phyloP scores from a whole-genome alignment of 2,113 vertebrate species.

The Anhinga rufa region DNA sequence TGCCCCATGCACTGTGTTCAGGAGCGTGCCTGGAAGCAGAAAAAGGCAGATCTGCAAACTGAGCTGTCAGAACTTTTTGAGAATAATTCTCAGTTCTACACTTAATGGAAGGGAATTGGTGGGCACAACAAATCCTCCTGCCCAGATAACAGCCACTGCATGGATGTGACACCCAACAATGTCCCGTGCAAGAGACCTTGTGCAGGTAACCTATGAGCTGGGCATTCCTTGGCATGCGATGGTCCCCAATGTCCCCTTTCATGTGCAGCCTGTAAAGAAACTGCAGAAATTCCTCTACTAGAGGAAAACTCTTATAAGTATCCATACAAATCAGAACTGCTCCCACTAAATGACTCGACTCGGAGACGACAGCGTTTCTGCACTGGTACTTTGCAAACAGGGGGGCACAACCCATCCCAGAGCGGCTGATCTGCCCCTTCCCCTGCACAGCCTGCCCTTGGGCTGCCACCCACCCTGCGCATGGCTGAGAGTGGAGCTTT shows the following conservation, averaged over 20 bases:
- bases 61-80: background rate
- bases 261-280: background rate
- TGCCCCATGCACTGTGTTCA: rapidly evolving
- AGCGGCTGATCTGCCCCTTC: no score
- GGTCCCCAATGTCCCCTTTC: background rate
- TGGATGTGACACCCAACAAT: background rate
- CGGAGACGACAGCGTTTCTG: background rate
- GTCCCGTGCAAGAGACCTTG: background rate
- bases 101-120: background rate
- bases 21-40: background rate
- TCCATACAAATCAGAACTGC: background rate
- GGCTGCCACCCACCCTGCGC: background rate
- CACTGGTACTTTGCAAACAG: background rate
- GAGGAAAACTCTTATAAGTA: no score
- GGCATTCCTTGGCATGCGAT: background rate
- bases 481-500: background rate
- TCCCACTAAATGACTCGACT: background rate
- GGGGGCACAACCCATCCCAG: background rate
- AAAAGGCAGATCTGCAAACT: background rate
- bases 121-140: background rate
- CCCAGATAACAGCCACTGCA: no score
- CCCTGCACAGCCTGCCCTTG: background rate
- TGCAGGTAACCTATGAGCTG: background rate
- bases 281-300: background rate
- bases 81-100: background rate